phyloP scores from a whole-genome alignment of 2,797 vertebrate species.

The Peromyscus melanophrys region DNA sequence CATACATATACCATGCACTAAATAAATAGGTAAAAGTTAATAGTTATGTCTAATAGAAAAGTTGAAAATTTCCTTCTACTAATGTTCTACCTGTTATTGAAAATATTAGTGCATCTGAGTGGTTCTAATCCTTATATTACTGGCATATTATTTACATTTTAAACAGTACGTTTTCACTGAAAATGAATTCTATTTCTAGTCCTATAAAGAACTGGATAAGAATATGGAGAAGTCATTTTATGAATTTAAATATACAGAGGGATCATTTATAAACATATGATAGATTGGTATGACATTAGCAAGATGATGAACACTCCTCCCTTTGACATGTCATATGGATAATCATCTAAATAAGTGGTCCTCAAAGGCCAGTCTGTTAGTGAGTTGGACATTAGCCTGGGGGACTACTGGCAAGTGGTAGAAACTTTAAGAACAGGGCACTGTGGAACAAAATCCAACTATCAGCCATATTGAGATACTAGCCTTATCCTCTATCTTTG shows the following conservation, averaged over 20 bases:
- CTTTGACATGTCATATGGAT: background rate
- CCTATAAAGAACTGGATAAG: background rate
- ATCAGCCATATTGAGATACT: background rate
- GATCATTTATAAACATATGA: background rate
- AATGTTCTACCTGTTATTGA: background rate
- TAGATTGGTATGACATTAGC: background rate
- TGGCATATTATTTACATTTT: conserved; percentile 16
- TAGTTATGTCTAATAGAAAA: background rate
- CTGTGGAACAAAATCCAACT: background rate
- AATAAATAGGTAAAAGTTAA: background rate
- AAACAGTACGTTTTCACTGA: background rate
- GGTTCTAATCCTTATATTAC: background rate
- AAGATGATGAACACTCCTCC: background rate
- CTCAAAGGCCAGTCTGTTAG: background rate
- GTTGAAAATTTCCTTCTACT: background rate
- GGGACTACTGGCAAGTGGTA: background rate
- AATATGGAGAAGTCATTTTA: background rate
- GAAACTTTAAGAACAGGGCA: background rate
- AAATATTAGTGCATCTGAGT: background rate
- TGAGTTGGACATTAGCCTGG: background rate
- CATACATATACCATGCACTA: background rate
- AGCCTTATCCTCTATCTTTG: background rate
- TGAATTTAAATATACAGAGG: background rate
- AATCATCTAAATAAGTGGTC: background rate
- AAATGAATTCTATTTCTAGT: background rate